Conservation (phyloP, 2,113 vertebrate species). For the Puffinus mauretanicus region DNA sequence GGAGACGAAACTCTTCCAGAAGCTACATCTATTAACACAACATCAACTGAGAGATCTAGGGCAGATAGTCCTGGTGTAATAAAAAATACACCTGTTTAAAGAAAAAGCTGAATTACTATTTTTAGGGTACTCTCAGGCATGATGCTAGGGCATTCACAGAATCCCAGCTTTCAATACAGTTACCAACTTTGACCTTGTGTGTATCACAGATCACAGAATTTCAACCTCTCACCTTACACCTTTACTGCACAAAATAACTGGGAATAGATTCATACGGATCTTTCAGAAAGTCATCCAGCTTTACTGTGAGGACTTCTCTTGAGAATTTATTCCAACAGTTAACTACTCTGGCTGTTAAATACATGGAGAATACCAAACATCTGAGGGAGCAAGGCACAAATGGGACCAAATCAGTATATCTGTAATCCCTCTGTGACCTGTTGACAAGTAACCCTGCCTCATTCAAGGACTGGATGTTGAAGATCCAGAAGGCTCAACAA, state of each 20-base stretch:
- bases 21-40: neutral
- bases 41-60: neutral
- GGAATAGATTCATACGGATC: neutral
- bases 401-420: neutral
- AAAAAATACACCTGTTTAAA: neutral
- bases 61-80: neutral
- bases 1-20: neutral
- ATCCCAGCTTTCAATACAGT: neutral
- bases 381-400: neutral
- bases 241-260: neutral
- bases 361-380: neutral
- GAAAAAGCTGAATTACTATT: neutral
- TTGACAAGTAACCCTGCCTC: neutral
- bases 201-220: neutral
- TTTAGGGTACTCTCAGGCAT: neutral
- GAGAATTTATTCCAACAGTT: neutral
- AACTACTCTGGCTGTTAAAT: neutral
- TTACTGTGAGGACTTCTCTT: neutral
- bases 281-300: neutral
- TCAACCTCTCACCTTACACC: neutral
- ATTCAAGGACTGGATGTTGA: neutral
- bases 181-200: neutral
- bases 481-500: neutral
- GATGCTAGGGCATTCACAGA: neutral
- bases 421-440: neutral